Conservation (phyloP, 2,113 vertebrate genomes). For the Lates calcarifer region DNA sequence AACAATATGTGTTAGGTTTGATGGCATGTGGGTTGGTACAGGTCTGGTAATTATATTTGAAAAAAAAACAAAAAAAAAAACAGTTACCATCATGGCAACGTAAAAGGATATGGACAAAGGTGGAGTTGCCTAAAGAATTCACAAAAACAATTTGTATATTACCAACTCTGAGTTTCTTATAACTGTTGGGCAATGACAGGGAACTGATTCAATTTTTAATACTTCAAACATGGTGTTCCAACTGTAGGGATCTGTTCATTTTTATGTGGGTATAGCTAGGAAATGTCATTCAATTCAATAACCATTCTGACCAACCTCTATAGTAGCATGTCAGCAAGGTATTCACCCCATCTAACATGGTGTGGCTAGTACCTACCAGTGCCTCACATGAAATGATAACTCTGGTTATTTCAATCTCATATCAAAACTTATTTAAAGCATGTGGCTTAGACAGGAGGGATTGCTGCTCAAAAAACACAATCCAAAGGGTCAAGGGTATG, state of each 20-base stretch:
- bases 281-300: background rate
- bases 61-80: background rate
- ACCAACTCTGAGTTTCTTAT: too few species aligned
- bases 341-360: background rate
- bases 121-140: background rate
- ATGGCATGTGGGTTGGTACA: slow-evolving; percentile 3
- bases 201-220: background rate
- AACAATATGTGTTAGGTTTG: slow-evolving; percentile 10
- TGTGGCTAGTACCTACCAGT: background rate
- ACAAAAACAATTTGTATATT: too few species aligned
- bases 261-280: background rate
- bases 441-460: background rate
- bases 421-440: background rate
- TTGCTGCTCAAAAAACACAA: slow-evolving; percentile 13
- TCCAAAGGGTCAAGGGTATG: background rate
- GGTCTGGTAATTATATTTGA: background rate
- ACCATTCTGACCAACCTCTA: background rate
- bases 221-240: background rate
- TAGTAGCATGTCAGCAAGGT: background rate
- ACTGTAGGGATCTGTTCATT: background rate
- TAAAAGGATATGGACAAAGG: background rate
- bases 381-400: background rate
- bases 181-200: too few species aligned
- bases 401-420: background rate
- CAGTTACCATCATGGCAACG: background rate